Evolutionary conservation across 2,888 invertebrate species (phyloP), one percentile per base, ranked within the genome.

Genomic region (Agriopis aurantiaria): DNA sequence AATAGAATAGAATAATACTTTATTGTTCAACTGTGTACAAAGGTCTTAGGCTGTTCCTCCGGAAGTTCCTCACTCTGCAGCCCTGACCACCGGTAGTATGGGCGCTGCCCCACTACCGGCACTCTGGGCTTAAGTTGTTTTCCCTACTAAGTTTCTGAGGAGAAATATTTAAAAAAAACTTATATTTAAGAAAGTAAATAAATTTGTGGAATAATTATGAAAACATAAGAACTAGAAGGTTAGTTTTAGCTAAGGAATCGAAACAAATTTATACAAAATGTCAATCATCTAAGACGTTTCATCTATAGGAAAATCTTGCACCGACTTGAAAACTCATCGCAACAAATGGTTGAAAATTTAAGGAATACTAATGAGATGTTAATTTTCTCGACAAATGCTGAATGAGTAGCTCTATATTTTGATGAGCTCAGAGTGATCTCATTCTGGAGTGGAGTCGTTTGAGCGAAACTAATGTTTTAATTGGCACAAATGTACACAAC

Each of bases 341-440:
- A 51, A 58, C 49, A 59, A 49, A 53, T 57, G n/a, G 17, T 8
- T 56, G 14, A 41, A 55, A 60, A 51, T 55, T 41, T 66, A 59
- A 45, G 33, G 43, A 66, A 68, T 63, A 72, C 49, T 69, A 69
- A 65, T 65, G 64, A 65, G 43, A 65, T 69, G 78, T 41, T 77
- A 79, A 80, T 79, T 63, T 73, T 61, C 61, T 57, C 61, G 56
- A 68, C 73, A 64, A 72, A 58, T 56, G 49, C 69, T 71, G 62
- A 60, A 52, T 65, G 40, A 58, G 66, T 75, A 78, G 77, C 67
- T 33, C 23, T 74, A 81, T 82, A 85, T 84, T 85, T 77, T 78
- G 86, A 89, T 90, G 90, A 91, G 85, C 82, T 88, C 91, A 91
- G 77, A 84, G 81, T 91, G 91, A 92, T 84, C 86, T 92, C 91